phyloP scores from a whole-genome alignment of 2,888 invertebrate species.

The Drosophila meridionalis region DNA sequence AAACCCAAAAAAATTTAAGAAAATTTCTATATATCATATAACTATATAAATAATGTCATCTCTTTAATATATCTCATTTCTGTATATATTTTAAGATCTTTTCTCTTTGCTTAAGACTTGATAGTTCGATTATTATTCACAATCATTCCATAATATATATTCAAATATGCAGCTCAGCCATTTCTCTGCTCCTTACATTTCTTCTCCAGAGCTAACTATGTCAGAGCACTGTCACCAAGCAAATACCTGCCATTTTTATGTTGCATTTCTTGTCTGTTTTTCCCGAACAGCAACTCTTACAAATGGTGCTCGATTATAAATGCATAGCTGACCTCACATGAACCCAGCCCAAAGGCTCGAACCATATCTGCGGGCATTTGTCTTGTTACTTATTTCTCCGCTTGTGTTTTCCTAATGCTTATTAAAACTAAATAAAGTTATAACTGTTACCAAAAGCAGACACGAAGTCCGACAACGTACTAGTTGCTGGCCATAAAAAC shows the following conservation, averaged over 20 bases:
- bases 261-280: slow-evolving; percentile 9
- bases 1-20: not conserved
- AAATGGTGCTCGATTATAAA: slow-evolving; percentile 41
- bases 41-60: too few species aligned
- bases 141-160: not conserved
- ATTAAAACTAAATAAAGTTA: slow-evolving; percentile 82
- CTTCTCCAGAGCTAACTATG: not conserved
- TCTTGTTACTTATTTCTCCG: slow-evolving; percentile 1
- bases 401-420: slow-evolving; percentile 48
- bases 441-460: slow-evolving; percentile 67
- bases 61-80: too few species aligned
- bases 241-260: slow-evolving; percentile 25
- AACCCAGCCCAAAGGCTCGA: slow-evolving; percentile 46
- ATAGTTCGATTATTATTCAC: not conserved
- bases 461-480: slow-evolving; percentile 45
- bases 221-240: slow-evolving; percentile 28
- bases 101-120: too few species aligned
- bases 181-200: not conserved
- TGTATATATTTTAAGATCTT: not conserved
- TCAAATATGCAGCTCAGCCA: not conserved
- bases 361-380: slow-evolving; percentile 33
- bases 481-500: slow-evolving; percentile 46
- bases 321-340: slow-evolving; percentile 62
- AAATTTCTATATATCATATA: too few species aligned
- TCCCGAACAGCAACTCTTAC: slow-evolving; percentile 19